Base-by-base conservation (phyloP, 1,140 invertebrate genomes). In the Halyomorpha halys region DNA sequence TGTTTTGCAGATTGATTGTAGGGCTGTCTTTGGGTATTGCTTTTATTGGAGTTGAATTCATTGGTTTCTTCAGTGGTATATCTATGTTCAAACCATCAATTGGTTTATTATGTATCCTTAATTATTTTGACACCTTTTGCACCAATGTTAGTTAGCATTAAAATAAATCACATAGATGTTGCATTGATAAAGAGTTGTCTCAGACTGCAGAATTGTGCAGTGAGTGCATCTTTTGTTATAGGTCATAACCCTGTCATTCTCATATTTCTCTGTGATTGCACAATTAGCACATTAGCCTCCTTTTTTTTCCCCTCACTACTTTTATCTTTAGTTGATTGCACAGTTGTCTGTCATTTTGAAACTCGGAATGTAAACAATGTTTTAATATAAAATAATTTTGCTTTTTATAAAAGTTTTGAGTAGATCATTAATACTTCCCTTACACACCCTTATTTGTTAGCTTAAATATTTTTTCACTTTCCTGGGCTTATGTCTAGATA, bases 71-170 rank as follows among this genome's bases (percentile, higher is more conserved):
- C 39, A 60, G 34, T n/a, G 66, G 66, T 13, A n/a, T 67, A 18
- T 49, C 66, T 18, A 67, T 67, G 66, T 67, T 67, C 39, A 64
- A 56, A 21, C 44, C 66, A 44, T 59, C 61, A 14, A 63, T 67
- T 18, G 54, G 59, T 27, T 49, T 67, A 54, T 25, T 59, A 25
- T 67, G 66, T 67, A 67, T 67, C 66, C 66, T 67, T 67, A 39
- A 39, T 39, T 8, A 39, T 39, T 11, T 13, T 8, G 6, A 39
- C 1, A 2, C 6, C 5, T 39, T 62, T 8, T 21, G 13, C 14
- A 47, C 13, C 2, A 21, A 2, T 16, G 27, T 5, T 30, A n/a
- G 30, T n/a, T 47, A 34, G 5, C 19, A 54, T 34, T 45, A 19
- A 4, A 30, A 30, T 4, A 30, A 27, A 54, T 3, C 30, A 23